Evolutionary conservation across 2,797 vertebrate species (phyloP).

Genomic region (Gobionotothen gibberifrons): DNA sequence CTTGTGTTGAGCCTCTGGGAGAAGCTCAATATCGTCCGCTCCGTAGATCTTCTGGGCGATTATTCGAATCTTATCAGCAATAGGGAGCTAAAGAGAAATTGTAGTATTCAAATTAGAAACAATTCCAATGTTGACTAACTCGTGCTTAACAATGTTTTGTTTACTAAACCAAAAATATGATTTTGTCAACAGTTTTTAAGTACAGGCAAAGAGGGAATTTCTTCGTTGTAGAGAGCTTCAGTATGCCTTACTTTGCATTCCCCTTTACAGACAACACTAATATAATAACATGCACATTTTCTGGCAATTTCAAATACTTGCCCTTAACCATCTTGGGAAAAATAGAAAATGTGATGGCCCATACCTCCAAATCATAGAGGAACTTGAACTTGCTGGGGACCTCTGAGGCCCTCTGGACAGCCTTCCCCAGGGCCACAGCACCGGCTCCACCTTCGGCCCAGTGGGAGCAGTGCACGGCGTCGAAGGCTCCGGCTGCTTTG

Average conservation of each 20-base stretch:
- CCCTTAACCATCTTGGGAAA: background rate
- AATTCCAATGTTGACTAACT: background rate
- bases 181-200: background rate
- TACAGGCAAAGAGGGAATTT: too few relatives aligned
- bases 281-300: background rate
- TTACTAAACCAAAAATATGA: background rate
- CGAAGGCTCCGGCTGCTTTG: slow-evolving; percentile 91
- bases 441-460: slow-evolving; percentile 96
- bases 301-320: background rate
- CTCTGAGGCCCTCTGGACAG: slow-evolving; percentile 90
- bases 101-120: background rate
- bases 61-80: slow-evolving; percentile 93
- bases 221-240: background rate
- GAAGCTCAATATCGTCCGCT: slow-evolving; percentile 93
- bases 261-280: background rate
- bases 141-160: background rate
- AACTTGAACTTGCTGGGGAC: slow-evolving; percentile 90
- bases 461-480: slow-evolving; percentile 92
- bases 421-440: slow-evolving; percentile 87
- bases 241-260: background rate
- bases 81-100: slow-evolving; percentile 83
- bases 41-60: slow-evolving; percentile 97
- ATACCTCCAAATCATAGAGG: slow-evolving; percentile 92
- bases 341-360: accelerated
- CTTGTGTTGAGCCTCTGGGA: slow-evolving; percentile 94